A percentile compares a stretch with the other conserved stretches of the same genome.
phyloP scores from a whole-genome alignment of 2,113 vertebrate species.

The Crotalus horridus region DNA sequence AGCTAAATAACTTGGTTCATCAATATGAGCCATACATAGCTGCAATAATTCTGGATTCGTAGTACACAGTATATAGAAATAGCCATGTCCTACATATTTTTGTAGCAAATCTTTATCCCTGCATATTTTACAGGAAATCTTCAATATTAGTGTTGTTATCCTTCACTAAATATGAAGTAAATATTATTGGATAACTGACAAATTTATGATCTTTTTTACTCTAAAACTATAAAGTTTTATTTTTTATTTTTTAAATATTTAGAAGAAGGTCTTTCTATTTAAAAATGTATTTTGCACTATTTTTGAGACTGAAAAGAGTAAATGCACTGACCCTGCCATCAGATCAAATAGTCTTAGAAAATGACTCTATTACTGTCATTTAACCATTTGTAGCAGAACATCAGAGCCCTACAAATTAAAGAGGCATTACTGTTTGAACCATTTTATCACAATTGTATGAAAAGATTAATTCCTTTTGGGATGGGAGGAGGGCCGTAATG shows the following conservation, averaged over 20 bases:
- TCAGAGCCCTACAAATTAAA: conserved; percentile 72
- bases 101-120: not conserved
- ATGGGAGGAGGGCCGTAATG: conserved; percentile 81
- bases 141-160: not conserved
- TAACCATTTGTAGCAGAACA: conserved; percentile 63
- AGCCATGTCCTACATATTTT: conserved; percentile 29
- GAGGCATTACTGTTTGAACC: conserved; percentile 67
- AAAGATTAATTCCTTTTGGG: conserved; percentile 76
- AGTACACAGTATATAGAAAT: conserved; percentile 22
- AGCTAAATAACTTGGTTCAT: conserved; percentile 26
- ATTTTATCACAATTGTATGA: conserved; percentile 72
- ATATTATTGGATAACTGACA: conserved; percentile 3
- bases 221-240: conserved; percentile 19
- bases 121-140: conserved; percentile 6
- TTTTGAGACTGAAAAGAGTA: conserved; percentile 47
- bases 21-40: conserved; percentile 16
- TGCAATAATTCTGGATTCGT: conserved; percentile 5
- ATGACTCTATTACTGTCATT: conserved; percentile 64
- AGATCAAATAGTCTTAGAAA: conserved; percentile 58
- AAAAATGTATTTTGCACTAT: conserved; percentile 45
- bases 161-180: conserved; percentile 6
- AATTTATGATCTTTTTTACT: not conserved
- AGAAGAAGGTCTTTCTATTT: conserved; percentile 26
- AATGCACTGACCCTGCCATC: conserved; percentile 57
- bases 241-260: conserved; percentile 20